A percentile compares a stretch with the other conserved stretches of the same genome.
Evolutionary conservation across 2,113 vertebrate genomes (phyloP).

Genomic region (Butorides virescens): DNA sequence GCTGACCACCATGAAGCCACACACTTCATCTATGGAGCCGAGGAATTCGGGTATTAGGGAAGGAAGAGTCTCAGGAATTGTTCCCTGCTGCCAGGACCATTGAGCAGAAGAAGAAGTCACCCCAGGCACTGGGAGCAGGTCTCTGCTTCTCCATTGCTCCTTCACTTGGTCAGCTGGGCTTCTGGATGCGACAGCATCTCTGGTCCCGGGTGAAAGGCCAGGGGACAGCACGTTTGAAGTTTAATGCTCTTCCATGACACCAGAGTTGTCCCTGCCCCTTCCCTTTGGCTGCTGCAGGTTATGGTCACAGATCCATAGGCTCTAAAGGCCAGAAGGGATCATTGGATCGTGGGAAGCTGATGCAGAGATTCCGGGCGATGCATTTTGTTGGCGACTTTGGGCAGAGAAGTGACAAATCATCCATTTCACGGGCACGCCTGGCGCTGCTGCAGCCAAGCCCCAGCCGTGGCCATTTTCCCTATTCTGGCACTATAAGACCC

Average conservation of each 20-base stretch:
- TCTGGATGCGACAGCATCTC: neutral
- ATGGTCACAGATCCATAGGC: neutral
- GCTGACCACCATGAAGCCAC: neutral
- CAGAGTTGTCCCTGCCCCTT: neutral
- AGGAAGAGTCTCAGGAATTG: neutral
- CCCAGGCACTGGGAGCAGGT: neutral
- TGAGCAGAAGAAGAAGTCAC: neutral
- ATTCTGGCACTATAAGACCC: neutral
- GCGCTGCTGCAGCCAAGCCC: neutral
- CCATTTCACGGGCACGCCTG: neutral
- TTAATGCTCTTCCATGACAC: neutral
- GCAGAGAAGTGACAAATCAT: neutral
- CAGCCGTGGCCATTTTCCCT: neutral
- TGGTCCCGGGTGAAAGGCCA: neutral
- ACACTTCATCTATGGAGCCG: accelerated
- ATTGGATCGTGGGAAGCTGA: neutral
- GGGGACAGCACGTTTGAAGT: neutral
- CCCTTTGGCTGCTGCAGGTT: neutral
- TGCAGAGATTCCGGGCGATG: neutral
- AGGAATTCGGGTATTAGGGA: neutral
- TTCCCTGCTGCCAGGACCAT: neutral
- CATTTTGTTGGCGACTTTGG: neutral
- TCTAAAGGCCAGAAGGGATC: neutral
- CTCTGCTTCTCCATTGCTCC: neutral
- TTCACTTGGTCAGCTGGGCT: neutral